Evolutionary conservation across 2,113 vertebrate species (phyloP), one percentile per base, ranked within the genome.

Genomic region (Copsychus sechellarum): DNA sequence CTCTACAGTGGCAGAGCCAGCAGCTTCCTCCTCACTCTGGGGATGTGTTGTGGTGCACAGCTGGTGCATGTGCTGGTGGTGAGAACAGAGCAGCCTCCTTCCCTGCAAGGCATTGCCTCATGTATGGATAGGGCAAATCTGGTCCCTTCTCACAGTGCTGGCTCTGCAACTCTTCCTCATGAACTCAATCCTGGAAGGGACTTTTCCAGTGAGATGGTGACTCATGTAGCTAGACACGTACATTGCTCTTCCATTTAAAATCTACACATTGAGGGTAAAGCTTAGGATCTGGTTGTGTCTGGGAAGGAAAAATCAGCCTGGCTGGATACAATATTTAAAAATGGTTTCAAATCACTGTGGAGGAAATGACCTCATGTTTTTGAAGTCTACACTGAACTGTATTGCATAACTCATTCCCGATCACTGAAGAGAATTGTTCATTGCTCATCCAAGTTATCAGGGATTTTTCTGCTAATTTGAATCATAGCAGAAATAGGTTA

Each of bases 1-100:
- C 56, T 92, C 26, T 12, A 4, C 0, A 0, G 2, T 26, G 1
- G 6, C 38, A 54, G 66, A 8, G 1, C 18, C 1, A 0, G 64
- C 31, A 65, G 25, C 22, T 54, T 28, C 34, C 34, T 91, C 79
- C 48, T 67, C 3, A 1, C 51, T 33, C 12, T 6, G 34, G 42
- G 40, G 25, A 73, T 0, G 2, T 38, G 70, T 12, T 0, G 4
- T 71, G 74, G 43, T 28, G 54, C n/a, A 34, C 74, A 48, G 19
- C 19, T 34, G 43, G 21, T 43, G 60, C 0, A 0, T 33, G 58
- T 62, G n/a, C 65, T 74, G 43, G 74, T 62, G 34, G 54, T 48
- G 69, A 29, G 34, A 85, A 40, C 0, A 13, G 25, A 64, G 67
- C 33, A 74, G 56, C 16, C 4, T 8, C 14, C 26, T 57, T 43